A percentile compares a stretch with the other conserved stretches of the same genome.
Evolutionary conservation across 2,113 vertebrate genomes (phyloP).

Genomic region (Motacilla alba): DNA sequence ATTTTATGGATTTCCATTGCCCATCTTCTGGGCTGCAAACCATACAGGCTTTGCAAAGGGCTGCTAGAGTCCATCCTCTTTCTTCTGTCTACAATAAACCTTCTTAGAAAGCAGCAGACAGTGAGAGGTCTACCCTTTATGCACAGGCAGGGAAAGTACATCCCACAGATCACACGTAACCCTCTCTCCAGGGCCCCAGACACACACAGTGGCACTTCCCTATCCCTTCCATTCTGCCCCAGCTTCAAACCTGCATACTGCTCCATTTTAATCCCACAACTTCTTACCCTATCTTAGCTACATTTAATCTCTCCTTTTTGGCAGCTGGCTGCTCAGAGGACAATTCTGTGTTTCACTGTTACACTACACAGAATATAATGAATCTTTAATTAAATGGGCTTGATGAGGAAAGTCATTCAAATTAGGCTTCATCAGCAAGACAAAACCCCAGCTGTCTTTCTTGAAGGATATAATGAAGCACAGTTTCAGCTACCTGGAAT

Average conservation of each 20-base stretch:
- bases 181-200: background rate
- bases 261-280: background rate
- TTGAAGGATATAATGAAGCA: background rate
- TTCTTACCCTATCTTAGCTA: background rate
- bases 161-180: background rate
- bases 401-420: constrained; percentile 45
- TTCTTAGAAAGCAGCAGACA: background rate
- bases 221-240: background rate
- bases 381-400: constrained; percentile 49
- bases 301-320: background rate
- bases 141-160: background rate
- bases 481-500: constrained; percentile 30
- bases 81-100: background rate
- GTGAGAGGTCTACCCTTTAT: rapidly evolving
- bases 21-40: background rate
- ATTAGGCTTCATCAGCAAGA: constrained; percentile 31
- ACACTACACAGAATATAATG: background rate
- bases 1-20: background rate
- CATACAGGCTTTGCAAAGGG: background rate
- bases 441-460: constrained; percentile 33
- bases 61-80: background rate
- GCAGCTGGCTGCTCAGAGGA: constrained; percentile 3
- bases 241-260: background rate
- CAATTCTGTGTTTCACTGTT: background rate
- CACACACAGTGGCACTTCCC: background rate